Conservation (phyloP, 2,113 vertebrate species). For the Acrocephalus arundinaceus region DNA sequence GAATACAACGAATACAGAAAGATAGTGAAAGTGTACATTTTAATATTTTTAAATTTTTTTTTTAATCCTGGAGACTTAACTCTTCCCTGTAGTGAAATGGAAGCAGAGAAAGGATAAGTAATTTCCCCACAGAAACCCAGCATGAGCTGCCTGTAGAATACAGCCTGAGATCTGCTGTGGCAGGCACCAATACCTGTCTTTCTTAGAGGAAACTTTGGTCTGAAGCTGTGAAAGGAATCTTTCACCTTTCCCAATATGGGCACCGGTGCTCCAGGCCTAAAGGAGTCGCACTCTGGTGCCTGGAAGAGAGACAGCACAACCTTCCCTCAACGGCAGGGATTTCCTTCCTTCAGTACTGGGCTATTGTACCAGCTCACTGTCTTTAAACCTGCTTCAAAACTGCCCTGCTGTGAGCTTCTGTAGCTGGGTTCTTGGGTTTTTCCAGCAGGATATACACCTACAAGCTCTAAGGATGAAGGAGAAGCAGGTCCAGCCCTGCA, state of each 20-base stretch:
- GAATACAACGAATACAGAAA: too few relatives aligned
- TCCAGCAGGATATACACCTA: background rate
- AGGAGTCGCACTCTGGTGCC: background rate
- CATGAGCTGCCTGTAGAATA: background rate
- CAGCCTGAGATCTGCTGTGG: background rate
- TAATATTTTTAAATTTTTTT: too few relatives aligned
- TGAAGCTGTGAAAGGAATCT: background rate
- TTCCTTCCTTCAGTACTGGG: background rate
- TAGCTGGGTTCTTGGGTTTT: background rate
- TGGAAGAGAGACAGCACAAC: background rate
- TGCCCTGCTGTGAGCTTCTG: background rate
- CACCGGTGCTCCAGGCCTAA: background rate
- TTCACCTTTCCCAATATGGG: background rate
- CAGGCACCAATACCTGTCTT: background rate
- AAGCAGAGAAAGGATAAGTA: background rate
- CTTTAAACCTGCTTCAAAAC: background rate
- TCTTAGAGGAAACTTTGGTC: background rate
- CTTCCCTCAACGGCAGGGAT: background rate
- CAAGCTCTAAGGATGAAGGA: background rate
- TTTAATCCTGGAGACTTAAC: background rate
- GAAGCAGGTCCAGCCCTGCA: background rate
- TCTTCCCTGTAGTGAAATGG: background rate
- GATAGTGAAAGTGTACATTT: too few relatives aligned
- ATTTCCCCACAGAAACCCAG: background rate
- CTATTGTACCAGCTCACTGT: background rate